Evolutionary conservation across 2,797 vertebrate genomes (phyloP).

Genomic region (Glossophaga mutica): DNA sequence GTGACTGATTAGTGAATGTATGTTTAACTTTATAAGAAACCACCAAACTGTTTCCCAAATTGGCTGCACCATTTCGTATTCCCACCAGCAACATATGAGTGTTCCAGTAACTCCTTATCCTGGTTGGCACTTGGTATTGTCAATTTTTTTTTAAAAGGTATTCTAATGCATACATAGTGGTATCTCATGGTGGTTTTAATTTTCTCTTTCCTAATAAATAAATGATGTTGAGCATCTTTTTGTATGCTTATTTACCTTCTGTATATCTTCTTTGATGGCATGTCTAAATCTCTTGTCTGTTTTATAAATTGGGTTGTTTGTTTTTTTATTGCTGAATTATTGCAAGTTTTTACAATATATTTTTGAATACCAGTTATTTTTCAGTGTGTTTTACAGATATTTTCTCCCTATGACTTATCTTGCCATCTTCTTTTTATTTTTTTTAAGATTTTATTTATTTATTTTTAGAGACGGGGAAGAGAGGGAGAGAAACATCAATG

Average conservation of each 20-base stretch:
- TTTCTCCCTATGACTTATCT: background rate
- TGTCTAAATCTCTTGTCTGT: background rate
- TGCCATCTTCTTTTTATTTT: background rate
- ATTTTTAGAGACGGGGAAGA: no score
- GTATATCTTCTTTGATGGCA: background rate
- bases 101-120: background rate
- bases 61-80: background rate
- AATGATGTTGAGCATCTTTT: background rate
- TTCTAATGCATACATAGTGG: background rate
- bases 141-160: background rate
- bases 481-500: no score
- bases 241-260: background rate
- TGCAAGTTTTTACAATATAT: background rate
- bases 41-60: background rate
- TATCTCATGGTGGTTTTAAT: background rate
- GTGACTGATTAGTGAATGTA: background rate
- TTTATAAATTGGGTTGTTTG: background rate
- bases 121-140: background rate
- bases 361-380: background rate
- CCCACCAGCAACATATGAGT: background rate
- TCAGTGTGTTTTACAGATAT: background rate
- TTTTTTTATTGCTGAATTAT: background rate
- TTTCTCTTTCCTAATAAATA: background rate
- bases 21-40: background rate
- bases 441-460: no score